These are phyloP conservation scores for Hylomyscus alleni DNA, from an alignment of 2,797 vertebrate species.

Conservation along the genomic window DNA sequence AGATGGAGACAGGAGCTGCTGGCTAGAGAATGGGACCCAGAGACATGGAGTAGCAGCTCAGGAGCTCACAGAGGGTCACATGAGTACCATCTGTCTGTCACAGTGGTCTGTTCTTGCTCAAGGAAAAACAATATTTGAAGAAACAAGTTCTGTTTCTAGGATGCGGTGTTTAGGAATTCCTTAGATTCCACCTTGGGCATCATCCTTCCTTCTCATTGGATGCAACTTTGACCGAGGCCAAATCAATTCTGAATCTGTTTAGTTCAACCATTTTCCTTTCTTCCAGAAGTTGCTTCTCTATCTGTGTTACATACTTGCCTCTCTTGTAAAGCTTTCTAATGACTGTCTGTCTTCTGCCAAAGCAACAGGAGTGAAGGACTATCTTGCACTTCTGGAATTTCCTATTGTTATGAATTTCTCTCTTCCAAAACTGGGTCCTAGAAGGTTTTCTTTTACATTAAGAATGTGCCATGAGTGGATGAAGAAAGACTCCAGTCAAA, in stretches of 20 bases:
- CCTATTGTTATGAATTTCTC: neutral
- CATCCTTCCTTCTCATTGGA: neutral
- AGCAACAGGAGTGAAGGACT: neutral
- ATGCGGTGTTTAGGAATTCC: neutral
- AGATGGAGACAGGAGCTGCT: neutral
- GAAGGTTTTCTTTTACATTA: neutral
- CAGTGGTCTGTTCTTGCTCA: neutral
- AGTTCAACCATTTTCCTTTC: neutral
- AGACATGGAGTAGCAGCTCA: neutral
- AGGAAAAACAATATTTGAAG: neutral
- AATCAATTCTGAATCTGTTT: neutral
- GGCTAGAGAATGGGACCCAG: neutral
- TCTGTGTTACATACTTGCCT: neutral
- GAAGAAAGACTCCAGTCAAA: neutral
- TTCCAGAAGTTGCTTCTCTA: neutral
- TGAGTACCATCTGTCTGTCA: neutral
- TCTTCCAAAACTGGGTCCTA: neutral
- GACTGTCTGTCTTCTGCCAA: neutral
- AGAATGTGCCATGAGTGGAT: neutral
- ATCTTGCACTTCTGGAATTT: neutral
- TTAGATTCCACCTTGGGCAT: neutral
- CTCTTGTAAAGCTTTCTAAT: neutral
- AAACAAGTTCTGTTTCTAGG: constrained; percentile 6
- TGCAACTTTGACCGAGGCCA: neutral
- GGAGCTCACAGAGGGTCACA: neutral